Conservation (phyloP, 2,888 invertebrate species). For the Stratiomys singularior region DNA sequence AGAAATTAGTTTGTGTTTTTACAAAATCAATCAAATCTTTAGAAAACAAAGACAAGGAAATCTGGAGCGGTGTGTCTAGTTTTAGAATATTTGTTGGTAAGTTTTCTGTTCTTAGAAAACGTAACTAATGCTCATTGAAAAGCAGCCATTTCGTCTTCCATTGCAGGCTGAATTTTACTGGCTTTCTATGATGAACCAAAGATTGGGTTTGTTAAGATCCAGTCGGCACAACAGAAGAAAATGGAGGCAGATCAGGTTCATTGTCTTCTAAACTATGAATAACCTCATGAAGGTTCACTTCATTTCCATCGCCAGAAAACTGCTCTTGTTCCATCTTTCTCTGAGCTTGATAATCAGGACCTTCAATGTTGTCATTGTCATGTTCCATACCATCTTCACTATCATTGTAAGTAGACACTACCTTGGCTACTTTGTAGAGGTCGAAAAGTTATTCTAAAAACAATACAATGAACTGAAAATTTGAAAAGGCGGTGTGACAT, state of each 20-base stretch:
- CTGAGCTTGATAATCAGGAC: no score
- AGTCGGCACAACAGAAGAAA: background rate
- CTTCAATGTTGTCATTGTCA: no score
- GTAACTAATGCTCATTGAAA: background rate
- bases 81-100: slow-evolving; percentile 1
- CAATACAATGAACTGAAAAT: no score
- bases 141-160: background rate
- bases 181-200: background rate
- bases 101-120: background rate
- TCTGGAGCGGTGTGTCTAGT: background rate
- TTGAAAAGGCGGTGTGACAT: no score
- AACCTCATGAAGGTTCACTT: slow-evolving; percentile 5
- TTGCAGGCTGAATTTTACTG: background rate
- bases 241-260: background rate
- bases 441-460: no score
- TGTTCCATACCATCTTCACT: no score
- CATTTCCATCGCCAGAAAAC: background rate
- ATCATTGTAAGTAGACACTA: no score
- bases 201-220: background rate
- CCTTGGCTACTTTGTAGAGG: no score
- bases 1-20: background rate
- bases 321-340: background rate
- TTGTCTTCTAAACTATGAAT: background rate
- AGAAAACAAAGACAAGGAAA: background rate
- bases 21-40: slow-evolving; percentile 7